Base-by-base conservation (phyloP, 1,140 invertebrate genomes). In the Trichonephila inaurata region DNA sequence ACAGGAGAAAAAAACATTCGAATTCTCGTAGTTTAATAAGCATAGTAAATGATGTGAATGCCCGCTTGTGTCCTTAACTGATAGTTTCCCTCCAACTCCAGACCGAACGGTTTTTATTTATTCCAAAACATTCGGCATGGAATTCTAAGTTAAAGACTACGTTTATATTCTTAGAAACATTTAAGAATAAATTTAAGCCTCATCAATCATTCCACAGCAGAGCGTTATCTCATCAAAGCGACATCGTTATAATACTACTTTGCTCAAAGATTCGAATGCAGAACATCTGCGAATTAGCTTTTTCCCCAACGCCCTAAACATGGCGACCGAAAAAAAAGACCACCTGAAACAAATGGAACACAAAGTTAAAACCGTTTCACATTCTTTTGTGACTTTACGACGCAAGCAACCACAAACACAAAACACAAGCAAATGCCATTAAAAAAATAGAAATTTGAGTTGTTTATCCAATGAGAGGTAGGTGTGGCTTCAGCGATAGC, bases 391-490 rank as follows among this genome's bases (percentile, higher is more conserved):
- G 33, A 83, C 89, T 83, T 82, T 91, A 91, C 89, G 89, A 91
- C 89, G 89, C 89, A 91, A 28, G 77, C 89, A 91, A 58, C 81
- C 81, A 87, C 60, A 87, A 58, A 83, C 77, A 91, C 77, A 85
- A 92, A 82, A 83, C 72, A 91, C 89, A 91, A 91, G 81, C 89
- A 92, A 92, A 77, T 93, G 83, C 92, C 92, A 93, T 93, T 93
- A 85, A 88, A 81, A 93, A 88, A 93, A 88, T 58, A 93, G 92
- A 93, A 93, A 88, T 93, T 93, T 88, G 85, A 93, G 92, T 93
- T 93, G 92, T 93, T 93, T 93, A 93, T 93, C 92, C 92, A 93
- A 93, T 93, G 92, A 93, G 92, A 72, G 86, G 92, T 88, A 93
- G 92, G 92, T 88, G 92, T 93, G 92, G 92, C 77, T 86, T 60